phyloP scores from a whole-genome alignment of 2,888 invertebrate genomes.

The Cerceris ruficornis region DNA sequence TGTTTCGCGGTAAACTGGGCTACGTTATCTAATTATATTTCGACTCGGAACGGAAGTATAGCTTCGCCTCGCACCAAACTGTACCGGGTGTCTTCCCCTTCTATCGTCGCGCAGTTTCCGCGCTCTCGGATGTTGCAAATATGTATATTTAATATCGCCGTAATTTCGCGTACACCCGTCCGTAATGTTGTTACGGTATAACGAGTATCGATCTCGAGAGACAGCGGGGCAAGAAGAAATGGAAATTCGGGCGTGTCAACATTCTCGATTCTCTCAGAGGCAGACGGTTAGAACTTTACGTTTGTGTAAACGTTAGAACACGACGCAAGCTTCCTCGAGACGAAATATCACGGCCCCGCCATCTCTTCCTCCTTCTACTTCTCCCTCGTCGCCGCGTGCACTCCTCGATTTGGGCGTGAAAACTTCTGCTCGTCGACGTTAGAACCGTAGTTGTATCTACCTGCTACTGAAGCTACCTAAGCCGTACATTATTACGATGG shows the following conservation, averaged over 20 bases:
- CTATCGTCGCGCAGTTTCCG: no score
- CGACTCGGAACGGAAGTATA: background rate
- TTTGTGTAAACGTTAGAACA: conserved; percentile 20
- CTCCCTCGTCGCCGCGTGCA: conserved; percentile 13
- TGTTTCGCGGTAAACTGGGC: conserved; percentile 30
- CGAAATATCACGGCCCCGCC: conserved; percentile 31
- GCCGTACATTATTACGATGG: conserved; percentile 45
- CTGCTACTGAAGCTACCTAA: conserved; percentile 43
- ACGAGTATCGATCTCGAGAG: background rate
- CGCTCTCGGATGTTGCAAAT: no score
- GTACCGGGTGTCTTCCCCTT: background rate
- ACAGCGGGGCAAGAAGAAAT: background rate
- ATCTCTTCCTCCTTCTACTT: no score
- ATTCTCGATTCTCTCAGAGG: background rate
- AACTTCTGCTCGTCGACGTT: conserved; percentile 54
- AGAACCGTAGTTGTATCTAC: conserved; percentile 39
- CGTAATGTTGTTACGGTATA: background rate
- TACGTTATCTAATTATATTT: conserved; percentile 18
- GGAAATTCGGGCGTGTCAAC: background rate
- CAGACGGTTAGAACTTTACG: conserved; percentile 24
- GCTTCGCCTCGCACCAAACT: background rate
- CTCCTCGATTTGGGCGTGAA: conserved; percentile 48
- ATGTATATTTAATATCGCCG: no score
- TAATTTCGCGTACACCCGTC: background rate
- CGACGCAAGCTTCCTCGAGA: conserved; percentile 44